These are phyloP conservation scores for Ectropis crepuscularia DNA, from an alignment of 2,888 invertebrate genomes.

Conservation along the genomic window DNA sequence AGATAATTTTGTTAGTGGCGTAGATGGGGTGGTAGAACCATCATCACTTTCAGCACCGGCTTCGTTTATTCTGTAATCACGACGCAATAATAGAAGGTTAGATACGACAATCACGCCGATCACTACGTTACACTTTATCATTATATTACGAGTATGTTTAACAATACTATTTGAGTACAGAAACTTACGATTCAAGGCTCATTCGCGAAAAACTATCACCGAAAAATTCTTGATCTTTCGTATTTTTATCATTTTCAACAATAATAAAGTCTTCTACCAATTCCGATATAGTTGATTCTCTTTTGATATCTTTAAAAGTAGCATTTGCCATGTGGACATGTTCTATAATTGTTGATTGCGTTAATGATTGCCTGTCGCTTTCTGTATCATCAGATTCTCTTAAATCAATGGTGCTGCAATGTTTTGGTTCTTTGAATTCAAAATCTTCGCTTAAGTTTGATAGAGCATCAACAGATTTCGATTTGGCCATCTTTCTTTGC, in stretches of 20 bases:
- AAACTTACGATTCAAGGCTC: conserved; percentile 75
- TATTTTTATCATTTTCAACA: conserved; percentile 49
- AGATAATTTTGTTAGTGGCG: conserved; percentile 55
- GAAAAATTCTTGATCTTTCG: conserved; percentile 50
- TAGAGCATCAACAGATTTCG: conserved; percentile 68
- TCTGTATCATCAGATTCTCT: conserved; percentile 45
- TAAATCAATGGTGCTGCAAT: conserved; percentile 52
- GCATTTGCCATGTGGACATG: conserved; percentile 52
- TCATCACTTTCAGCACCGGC: conserved; percentile 59
- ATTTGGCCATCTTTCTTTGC: conserved; percentile 72
- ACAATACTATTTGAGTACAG: background rate
- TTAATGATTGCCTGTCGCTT: conserved; percentile 38
- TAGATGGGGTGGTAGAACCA: conserved; percentile 49
- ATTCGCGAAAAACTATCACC: conserved; percentile 52
- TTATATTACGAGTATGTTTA: background rate
- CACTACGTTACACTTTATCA: background rate
- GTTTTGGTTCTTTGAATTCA: conserved; percentile 50
- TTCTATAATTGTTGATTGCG: conserved; percentile 51
- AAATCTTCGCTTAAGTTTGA: conserved; percentile 56
- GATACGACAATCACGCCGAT: background rate
- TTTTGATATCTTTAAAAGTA: conserved; percentile 49
- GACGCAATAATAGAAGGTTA: background rate
- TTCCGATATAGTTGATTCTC: conserved; percentile 56
- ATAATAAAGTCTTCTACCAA: conserved; percentile 45
- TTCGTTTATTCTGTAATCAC: conserved; percentile 62